Evolutionary conservation across 2,797 vertebrate species (phyloP).

Genomic region (Coreius guichenoti): DNA sequence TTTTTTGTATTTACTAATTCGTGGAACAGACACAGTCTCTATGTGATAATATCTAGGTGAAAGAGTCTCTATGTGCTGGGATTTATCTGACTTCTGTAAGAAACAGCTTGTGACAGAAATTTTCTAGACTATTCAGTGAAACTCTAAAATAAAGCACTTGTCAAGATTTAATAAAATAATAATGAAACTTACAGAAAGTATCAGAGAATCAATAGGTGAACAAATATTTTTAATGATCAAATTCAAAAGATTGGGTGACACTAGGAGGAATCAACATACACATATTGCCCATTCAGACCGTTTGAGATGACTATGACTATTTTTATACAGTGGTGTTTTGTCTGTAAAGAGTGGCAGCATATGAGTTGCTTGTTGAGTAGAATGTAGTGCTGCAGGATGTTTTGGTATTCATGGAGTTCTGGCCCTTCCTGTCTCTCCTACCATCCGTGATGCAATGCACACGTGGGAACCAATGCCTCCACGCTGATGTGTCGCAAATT

Average conservation of each 20-base stretch:
- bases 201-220: not conserved
- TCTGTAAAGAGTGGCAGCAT: conserved; percentile 44
- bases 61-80: no score
- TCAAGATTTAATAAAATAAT: not conserved
- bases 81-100: no score
- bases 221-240: not conserved
- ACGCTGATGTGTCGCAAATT: not conserved
- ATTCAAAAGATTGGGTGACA: not conserved
- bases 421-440: conserved; percentile 49
- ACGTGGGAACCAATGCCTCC: conserved; percentile 46
- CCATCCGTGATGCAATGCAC: conserved; percentile 65
- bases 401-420: conserved; percentile 71
- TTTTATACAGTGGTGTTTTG: conserved; percentile 10
- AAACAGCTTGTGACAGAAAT: no score
- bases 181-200: not conserved
- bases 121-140: not conserved
- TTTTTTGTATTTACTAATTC: no score
- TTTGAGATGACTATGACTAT: not conserved
- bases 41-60: no score
- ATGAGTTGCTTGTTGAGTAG: conserved; percentile 69
- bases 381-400: conserved; percentile 63
- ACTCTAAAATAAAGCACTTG: not conserved
- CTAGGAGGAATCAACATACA: not conserved
- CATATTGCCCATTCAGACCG: not conserved
- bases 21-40: no score